Base-by-base conservation (phyloP, 92 coral and sea anemone genomes). In the Palythoa caribaeorum region DNA sequence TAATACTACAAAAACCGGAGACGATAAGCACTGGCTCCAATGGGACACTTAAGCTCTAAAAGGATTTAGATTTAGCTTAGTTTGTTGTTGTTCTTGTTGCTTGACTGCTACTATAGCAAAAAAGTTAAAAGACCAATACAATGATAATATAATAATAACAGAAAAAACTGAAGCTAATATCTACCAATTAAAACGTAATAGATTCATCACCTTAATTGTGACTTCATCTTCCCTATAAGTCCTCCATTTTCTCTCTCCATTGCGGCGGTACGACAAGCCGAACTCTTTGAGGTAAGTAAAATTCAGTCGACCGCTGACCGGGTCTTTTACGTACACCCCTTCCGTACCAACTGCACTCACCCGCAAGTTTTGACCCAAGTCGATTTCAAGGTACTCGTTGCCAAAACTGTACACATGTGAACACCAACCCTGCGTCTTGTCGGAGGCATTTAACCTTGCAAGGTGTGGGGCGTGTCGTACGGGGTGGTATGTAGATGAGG, bases 371-470 rank as follows among this genome's bases (percentile, higher is more conserved):
- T 60, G 86, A 70, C 94, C 94, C 68, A 94, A 88, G 88, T 95
- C 98, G 39, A 92, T 77, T 84, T 95, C 92, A 75, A 95, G 93
- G 87, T 87, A 93, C 63, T 90, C 96, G 38, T 92, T 88, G 51
- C 78, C 84, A 48, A 59, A 84, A 83, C 84, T 93, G 13, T 79
- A 80, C 17, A 63, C 65, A 11, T 95, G 88, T 12, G 94, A 93
- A 68, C 98, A 95, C 98, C 98, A 95, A 3, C 98, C 98, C 14
- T 84, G 84, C 52, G 91, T 88, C 63, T 88, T 90, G 36, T 57
- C 90, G 2, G 90, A 62, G 16, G 53, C 83, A 75, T 78, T 91
- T 78, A 93, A 80, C 17, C 98, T 91, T 16, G 86, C 98, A 11
- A 38, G 85, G 83, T 93, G 91, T 47, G 98, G 93, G 69, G 90